phyloP scores from a whole-genome alignment of 2,113 vertebrate species.

The Pteruthius melanotis region DNA sequence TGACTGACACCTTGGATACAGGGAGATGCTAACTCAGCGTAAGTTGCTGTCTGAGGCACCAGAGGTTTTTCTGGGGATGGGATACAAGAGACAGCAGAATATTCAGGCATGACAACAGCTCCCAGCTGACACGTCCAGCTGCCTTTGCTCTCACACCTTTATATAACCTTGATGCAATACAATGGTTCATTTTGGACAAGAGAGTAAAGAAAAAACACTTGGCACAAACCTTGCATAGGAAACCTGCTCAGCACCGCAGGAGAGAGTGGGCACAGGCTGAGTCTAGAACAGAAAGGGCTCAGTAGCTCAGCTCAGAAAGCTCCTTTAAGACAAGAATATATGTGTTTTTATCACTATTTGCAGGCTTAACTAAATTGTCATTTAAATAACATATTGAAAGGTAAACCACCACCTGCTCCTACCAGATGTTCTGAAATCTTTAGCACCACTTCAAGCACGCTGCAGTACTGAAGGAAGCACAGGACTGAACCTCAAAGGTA shows the following conservation, averaged over 20 bases:
- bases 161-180: fast-evolving
- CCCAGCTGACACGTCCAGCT: not conserved
- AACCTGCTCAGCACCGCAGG: not conserved
- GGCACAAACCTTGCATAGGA: not conserved
- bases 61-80: no score
- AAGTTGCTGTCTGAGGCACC: not conserved
- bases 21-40: not conserved
- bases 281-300: not conserved
- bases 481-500: not conserved
- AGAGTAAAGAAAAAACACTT: not conserved
- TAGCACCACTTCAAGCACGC: not conserved
- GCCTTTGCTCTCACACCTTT: not conserved
- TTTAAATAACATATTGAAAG: constrained; percentile 69
- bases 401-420: constrained; percentile 57
- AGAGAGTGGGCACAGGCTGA: not conserved
- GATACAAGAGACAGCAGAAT: not conserved
- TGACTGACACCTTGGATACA: no score
- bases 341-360: constrained; percentile 52
- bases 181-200: fast-evolving
- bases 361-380: constrained; percentile 54
- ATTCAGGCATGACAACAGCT: not conserved
- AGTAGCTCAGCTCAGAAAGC: not conserved
- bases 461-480: not conserved
- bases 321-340: not conserved
- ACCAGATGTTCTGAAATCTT: constrained; percentile 69